These are phyloP conservation scores for Drosophila bifasciata DNA, from an alignment of 1,140 invertebrate genomes.

Conservation along the genomic window DNA sequence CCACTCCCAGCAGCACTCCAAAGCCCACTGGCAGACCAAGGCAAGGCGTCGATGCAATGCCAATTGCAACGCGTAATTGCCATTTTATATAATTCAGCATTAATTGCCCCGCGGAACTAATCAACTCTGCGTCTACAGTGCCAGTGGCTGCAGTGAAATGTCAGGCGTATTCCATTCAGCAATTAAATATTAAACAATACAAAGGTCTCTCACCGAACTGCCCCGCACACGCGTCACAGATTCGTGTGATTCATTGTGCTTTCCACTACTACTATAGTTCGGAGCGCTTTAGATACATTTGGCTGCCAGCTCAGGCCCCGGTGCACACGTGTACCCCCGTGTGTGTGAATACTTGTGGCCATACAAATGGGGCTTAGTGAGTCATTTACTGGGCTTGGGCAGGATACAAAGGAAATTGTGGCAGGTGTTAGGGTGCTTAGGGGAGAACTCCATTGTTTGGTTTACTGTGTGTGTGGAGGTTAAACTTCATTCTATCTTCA, in stretches of 20 bases:
- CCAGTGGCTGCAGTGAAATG: neutral
- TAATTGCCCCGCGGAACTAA: constrained; percentile 40
- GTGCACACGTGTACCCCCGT: constrained; percentile 41
- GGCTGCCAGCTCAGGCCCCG: constrained; percentile 32
- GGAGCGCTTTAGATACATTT: neutral
- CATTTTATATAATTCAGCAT: constrained; percentile 42
- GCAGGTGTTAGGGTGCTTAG: no score
- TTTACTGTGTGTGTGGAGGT: no score
- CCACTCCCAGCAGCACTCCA: constrained; percentile 16
- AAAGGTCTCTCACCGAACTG: constrained; percentile 1
- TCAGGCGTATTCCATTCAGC: constrained; percentile 20
- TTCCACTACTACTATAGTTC: neutral
- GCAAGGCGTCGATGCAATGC: constrained; percentile 18
- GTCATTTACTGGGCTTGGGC: no score
- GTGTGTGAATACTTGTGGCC: constrained; percentile 8
- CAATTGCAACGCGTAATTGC: constrained; percentile 43
- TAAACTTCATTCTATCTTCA: no score
- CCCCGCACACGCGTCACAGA: constrained; percentile 5
- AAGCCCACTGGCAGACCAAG: no score
- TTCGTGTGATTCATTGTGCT: constrained; percentile 31
- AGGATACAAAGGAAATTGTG: no score
- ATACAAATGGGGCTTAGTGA: no score
- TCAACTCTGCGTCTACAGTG: constrained; percentile 4
- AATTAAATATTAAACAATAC: constrained; percentile 35
- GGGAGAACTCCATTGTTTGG: no score